Conservation (phyloP, 2,888 invertebrate species). For the Cristatella mucedo region DNA sequence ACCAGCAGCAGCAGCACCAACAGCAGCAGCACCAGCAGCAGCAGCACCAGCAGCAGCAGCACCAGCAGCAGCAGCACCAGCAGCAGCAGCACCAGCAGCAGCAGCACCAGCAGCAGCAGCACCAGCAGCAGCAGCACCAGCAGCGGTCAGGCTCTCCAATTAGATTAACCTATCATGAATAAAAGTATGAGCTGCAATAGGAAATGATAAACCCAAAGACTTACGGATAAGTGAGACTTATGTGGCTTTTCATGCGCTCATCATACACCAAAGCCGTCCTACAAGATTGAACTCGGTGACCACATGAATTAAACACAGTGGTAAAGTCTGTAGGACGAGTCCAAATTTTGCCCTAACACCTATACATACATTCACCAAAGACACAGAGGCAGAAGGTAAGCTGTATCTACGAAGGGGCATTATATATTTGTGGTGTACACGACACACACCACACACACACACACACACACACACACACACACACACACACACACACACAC, state of each 20-base stretch:
- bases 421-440: not conserved
- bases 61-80: not conserved
- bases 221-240: constrained; percentile 48
- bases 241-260: constrained; percentile 58
- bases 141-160: too few relatives aligned
- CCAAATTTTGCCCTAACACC: not conserved
- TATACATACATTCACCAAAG: not conserved
- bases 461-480: too few relatives aligned
- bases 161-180: too few relatives aligned
- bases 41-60: not conserved
- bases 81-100: not conserved
- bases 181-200: too few relatives aligned
- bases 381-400: not conserved
- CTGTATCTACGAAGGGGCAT: not conserved
- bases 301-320: too few relatives aligned
- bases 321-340: too few relatives aligned
- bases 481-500: too few relatives aligned
- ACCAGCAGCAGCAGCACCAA: too few relatives aligned
- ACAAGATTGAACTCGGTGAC: too few relatives aligned
- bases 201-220: constrained; percentile 9
- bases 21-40: constrained; percentile 1
- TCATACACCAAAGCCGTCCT: constrained; percentile 61
- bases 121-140: not conserved
- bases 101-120: not conserved
- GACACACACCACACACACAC: too few relatives aligned